Percentiles rank a stretch among this genome's conserved stretches.
Conservation (phyloP, 2,888 invertebrate genomes). For the Sarcophaga rosellei region DNA sequence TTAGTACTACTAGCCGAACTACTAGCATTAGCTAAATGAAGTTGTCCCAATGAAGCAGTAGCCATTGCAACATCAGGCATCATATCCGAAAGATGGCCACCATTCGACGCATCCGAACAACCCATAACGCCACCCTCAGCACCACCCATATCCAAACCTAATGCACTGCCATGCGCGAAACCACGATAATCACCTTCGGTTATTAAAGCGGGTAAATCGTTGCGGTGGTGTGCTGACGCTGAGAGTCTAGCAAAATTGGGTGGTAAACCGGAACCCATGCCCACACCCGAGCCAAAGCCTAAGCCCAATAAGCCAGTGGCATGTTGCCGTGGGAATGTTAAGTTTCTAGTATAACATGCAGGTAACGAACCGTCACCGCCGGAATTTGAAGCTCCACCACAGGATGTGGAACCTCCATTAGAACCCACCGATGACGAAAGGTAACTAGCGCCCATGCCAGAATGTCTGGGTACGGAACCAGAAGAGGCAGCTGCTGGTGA, state of each 20-base stretch:
- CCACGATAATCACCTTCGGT: slow-evolving; percentile 84
- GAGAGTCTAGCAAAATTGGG: slow-evolving; percentile 77
- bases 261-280: slow-evolving; percentile 73
- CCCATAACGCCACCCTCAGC: slow-evolving; percentile 81
- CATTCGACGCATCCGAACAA: slow-evolving; percentile 83
- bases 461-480: slow-evolving; percentile 71
- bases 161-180: slow-evolving; percentile 75
- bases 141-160: slow-evolving; percentile 74
- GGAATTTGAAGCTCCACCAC: slow-evolving; percentile 71
- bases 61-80: slow-evolving; percentile 98
- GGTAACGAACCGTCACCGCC: slow-evolving; percentile 77
- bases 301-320: slow-evolving; percentile 74
- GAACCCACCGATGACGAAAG: slow-evolving; percentile 72
- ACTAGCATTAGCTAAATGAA: slow-evolving; percentile 82
- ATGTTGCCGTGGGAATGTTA: slow-evolving; percentile 84
- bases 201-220: slow-evolving; percentile 85
- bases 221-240: slow-evolving; percentile 81
- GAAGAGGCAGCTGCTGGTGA: slow-evolving; percentile 79
- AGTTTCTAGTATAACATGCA: slow-evolving; percentile 84
- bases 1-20: slow-evolving; percentile 72
- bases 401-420: slow-evolving; percentile 70
- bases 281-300: slow-evolving; percentile 70
- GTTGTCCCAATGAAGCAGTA: slow-evolving; percentile 87
- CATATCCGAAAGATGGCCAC: slow-evolving; percentile 89
- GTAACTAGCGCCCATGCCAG: slow-evolving; percentile 78